Evolutionary conservation across 2,888 invertebrate species (phyloP), one percentile per base, ranked within the genome.

Genomic region (Lepidochrysops patricia): DNA sequence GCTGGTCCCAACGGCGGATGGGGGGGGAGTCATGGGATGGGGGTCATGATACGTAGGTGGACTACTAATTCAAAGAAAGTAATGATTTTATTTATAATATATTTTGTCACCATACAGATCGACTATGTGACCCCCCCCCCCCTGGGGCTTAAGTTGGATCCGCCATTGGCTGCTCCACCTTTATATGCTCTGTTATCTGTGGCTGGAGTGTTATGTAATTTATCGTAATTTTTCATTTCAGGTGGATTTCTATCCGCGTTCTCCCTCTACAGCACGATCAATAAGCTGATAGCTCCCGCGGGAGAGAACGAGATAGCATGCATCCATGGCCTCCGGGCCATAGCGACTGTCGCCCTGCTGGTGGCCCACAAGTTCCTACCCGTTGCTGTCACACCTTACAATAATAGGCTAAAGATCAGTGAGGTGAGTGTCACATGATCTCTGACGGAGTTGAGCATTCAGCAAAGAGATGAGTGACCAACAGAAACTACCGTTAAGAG

Each of bases 311-410:
- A 93, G 67, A 92, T 95, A 65, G 88, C 91, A 32, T 92, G 94
- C 72, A 91, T 95, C 62, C 93, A 95, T 68, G 93, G 95, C 2
- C 86, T 95, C 32, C 89, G 94, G 64, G 91, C 92, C n/a, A 69
- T 92, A 35, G 90, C 92, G 60, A 93, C 93, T 2, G 69, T 93
- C 1, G 90, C 91, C 63, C 79, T 94, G 61, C 90, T 94, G 66
- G 71, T 93, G 9, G 92, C 92, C 4, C 92, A 94, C 72, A 94
- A 94, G 78, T 90, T 93, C 67, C 83, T 94, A 63, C 91, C 92
- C 57, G 82, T 92, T 4, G 91, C 91, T 23, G 90, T 90, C 62
- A 86, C 91, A 70, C 93, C 94, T 0, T 91, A 91, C 67, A 90
- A 91, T 61, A 94, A 94, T 76, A 89, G 94, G 64, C 68, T 89